These are phyloP conservation scores for Hozukius guyotensis DNA, from an alignment of 2,797 vertebrate species.

Conservation along the genomic window DNA sequence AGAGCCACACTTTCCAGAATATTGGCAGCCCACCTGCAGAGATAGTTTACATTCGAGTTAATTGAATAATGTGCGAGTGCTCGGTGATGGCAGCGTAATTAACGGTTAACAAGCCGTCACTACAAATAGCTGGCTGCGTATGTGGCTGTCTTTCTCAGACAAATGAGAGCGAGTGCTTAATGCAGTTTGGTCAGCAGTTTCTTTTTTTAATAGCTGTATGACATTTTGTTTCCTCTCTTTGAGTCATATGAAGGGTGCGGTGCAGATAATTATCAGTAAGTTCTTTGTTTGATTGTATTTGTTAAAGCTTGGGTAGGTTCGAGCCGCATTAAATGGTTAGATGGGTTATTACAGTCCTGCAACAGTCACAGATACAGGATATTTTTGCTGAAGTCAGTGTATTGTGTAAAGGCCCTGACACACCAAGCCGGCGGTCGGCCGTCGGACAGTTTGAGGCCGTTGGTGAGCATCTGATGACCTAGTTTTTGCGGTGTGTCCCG, in stretches of 20 bases:
- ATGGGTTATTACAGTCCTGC: not conserved
- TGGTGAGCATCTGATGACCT: too few species aligned
- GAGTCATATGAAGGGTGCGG: constrained; percentile 55
- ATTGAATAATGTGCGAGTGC: constrained; percentile 58
- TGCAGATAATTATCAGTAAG: not conserved
- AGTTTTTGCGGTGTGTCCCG: too few species aligned
- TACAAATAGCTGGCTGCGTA: constrained; percentile 12
- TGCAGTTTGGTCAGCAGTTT: constrained; percentile 9
- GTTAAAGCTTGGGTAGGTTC: not conserved
- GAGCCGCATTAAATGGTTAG: not conserved
- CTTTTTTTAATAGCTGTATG: constrained; percentile 26
- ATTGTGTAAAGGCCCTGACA: not conserved
- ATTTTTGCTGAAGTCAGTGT: not conserved
- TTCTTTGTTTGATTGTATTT: not conserved
- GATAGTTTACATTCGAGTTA: constrained; percentile 34
- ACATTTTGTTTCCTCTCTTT: constrained; percentile 48
- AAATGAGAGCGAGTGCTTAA: constrained; percentile 15
- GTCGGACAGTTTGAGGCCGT: too few species aligned
- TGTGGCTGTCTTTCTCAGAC: constrained; percentile 13
- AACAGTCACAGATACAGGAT: not conserved
- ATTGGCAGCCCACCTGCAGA: constrained; percentile 47
- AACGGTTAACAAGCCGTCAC: constrained; percentile 41
- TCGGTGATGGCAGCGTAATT: constrained; percentile 35
- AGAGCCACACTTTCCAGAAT: constrained; percentile 7
- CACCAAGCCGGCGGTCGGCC: too few species aligned